Evolutionary conservation across 2,113 vertebrate genomes (phyloP).

Genomic region (Oreocharis arfaki): DNA sequence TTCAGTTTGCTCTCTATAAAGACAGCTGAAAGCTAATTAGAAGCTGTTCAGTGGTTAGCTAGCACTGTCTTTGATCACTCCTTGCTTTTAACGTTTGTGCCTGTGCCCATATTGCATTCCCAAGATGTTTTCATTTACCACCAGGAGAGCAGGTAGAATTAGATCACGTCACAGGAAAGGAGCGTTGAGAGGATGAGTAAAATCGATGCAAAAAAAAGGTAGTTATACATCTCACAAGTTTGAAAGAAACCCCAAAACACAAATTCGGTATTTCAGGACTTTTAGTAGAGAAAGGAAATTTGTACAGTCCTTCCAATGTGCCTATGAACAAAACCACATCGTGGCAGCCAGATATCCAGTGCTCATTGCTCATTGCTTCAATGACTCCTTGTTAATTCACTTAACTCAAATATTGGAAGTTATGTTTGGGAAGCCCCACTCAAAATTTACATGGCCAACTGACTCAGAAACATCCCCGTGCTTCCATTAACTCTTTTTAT

Average conservation of each 20-base stretch:
- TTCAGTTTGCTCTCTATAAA: conserved; percentile 8
- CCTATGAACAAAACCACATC: conserved; percentile 3
- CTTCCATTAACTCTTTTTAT: conserved; percentile 63
- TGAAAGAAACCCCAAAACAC: not conserved
- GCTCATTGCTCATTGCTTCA: conserved; percentile 10
- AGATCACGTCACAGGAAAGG: not conserved
- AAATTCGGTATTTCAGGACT: not conserved
- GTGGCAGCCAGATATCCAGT: conserved; percentile 28
- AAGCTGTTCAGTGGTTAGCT: conserved; percentile 36
- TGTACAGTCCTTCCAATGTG: not conserved
- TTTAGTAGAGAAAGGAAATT: not conserved
- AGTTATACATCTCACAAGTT: not conserved
- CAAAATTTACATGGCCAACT: conserved; percentile 41
- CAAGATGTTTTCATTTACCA: conserved; percentile 43
- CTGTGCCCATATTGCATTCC: not conserved
- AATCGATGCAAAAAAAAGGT: not conserved
- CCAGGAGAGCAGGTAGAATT: not conserved
- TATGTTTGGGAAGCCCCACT: conserved; percentile 50
- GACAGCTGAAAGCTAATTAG: conserved; percentile 45
- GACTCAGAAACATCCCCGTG: conserved; percentile 23
- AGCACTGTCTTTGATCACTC: conserved; percentile 37
- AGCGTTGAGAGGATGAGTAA: not conserved
- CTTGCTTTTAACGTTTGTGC: conserved; percentile 29
- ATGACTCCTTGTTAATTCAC: conserved; percentile 54
- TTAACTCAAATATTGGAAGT: conserved; percentile 44